Evolutionary conservation across 2,888 invertebrate species (phyloP).

Genomic region (Drosophila barbarae): DNA sequence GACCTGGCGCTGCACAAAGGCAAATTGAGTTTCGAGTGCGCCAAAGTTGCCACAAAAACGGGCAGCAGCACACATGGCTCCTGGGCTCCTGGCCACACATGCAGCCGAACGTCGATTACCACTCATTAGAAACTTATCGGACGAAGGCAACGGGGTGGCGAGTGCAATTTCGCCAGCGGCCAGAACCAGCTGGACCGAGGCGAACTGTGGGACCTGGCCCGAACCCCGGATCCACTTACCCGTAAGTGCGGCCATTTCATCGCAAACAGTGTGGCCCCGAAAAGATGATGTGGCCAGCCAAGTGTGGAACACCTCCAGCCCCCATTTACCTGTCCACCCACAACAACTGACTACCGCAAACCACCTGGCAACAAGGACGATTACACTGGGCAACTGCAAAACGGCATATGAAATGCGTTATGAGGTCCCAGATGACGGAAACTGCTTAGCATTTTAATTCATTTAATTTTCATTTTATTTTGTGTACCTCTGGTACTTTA

Average conservation of each 20-base stretch:
- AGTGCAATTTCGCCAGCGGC: constrained; percentile 45
- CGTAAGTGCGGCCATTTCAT: constrained; percentile 49
- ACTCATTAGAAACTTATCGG: constrained; percentile 57
- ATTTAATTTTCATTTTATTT: neutral
- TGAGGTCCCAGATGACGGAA: neutral
- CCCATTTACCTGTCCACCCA: neutral
- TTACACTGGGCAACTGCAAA: constrained; percentile 12
- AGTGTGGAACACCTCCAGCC: constrained; percentile 30
- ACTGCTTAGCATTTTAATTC: neutral
- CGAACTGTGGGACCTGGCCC: constrained; percentile 12
- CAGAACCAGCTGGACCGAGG: constrained; percentile 10
- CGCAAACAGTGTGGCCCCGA: constrained; percentile 41
- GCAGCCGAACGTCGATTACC: constrained; percentile 45
- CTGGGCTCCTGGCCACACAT: constrained; percentile 11
- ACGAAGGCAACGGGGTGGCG: constrained; percentile 14
- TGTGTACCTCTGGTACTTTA: neutral
- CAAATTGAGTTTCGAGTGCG: constrained; percentile 37
- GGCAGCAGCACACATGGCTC: neutral
- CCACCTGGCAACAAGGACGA: constrained; percentile 20
- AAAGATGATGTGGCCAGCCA: constrained; percentile 48
- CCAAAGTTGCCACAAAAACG: constrained; percentile 38
- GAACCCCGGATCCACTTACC: constrained; percentile 32
- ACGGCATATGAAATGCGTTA: neutral
- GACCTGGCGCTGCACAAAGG: constrained; percentile 11
- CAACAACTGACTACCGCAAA: constrained; percentile 1